Base-by-base conservation (phyloP, 2,797 vertebrate genomes). In the Typhlichthys subterraneus region DNA sequence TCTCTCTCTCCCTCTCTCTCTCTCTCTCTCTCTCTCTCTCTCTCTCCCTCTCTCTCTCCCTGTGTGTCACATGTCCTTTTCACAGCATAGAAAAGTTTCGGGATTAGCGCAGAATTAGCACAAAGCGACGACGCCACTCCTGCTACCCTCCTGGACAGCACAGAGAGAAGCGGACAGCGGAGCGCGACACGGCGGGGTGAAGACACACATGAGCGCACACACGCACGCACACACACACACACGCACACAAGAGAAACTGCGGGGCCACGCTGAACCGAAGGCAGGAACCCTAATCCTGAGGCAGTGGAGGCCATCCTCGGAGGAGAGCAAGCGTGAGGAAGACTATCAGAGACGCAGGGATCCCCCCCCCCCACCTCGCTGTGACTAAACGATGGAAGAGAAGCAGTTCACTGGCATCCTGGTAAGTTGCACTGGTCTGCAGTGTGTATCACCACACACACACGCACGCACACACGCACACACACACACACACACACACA, bases 361-460 rank as follows among this genome's bases (percentile, higher is more conserved):
- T 89, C 80, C 83, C 54, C 68, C 60, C 59, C 23, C 19, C 17
- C 1, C 80, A 81, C 54, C 69, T 58, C 59, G 42, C 62, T 53
- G 59, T 66, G 57, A 42, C 57, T 75, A 72, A 85, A 91, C 79
- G 74, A 94, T 94, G 93, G 92, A 88, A 79, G 91, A 91, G 72
- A 94, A 94, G 81, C 89, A 88, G 83, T 88, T 91, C 81, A 61
- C 87, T 19, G 90, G 90, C 65, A 92, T 93, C 82, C 85, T 90
- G 91, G 93, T 94, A 59, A 92, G 92, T 92, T 73, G 13, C 13
- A 10, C 61, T 72, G 65, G 70, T 56, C 52, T 73, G 72, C 45
- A 19, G 55, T 67, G 4, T 65, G 59, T 59, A 56, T 45, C 47
- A 50, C 33, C 49, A 46, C 13, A 50, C 42, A 56, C 29, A 17